Conservation (phyloP, 1,140 invertebrate genomes). For the Zaprionus ornatus region DNA sequence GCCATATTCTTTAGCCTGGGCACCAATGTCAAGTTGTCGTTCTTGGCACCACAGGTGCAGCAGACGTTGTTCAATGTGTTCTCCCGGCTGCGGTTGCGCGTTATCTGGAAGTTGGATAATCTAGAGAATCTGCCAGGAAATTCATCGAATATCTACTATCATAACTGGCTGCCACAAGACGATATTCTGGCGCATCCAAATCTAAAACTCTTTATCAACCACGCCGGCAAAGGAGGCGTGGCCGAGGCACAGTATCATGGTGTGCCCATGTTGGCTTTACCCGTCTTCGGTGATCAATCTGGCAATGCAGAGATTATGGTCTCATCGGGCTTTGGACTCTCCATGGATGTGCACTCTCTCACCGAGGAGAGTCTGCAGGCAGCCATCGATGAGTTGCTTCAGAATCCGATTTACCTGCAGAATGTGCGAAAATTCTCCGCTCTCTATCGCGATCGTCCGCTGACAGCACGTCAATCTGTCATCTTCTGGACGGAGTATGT, state of each 20-base stretch:
- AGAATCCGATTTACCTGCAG: conserved; percentile 41
- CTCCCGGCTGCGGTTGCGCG: conserved; percentile 81
- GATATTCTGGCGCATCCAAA: conserved; percentile 84
- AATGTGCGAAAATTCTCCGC: conserved; percentile 49
- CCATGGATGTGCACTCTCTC: conserved; percentile 33
- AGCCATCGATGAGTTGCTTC: conserved; percentile 43
- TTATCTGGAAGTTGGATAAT: conserved; percentile 85
- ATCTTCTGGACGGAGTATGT: conserved; percentile 84
- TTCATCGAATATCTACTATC: conserved; percentile 85
- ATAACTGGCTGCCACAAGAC: conserved; percentile 86
- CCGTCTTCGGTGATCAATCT: conserved; percentile 74
- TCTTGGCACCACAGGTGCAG: conserved; percentile 77
- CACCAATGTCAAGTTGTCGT: conserved; percentile 80
- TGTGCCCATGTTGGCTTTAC: conserved; percentile 84
- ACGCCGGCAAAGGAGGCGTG: conserved; percentile 85
- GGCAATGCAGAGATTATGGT: conserved; percentile 41
- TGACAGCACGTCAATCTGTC: conserved; percentile 81
- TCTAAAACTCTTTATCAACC: conserved; percentile 84
- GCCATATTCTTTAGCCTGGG: conserved; percentile 87
- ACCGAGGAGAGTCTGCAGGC: conserved; percentile 27
- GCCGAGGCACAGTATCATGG: conserved; percentile 84
- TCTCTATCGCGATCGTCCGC: conserved; percentile 73
- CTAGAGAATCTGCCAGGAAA: conserved; percentile 69
- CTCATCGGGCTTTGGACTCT: conserved; percentile 50
- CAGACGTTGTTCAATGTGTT: conserved; percentile 83